These are phyloP conservation scores for Colletes latitarsis DNA, from an alignment of 1,140 invertebrate species.

Conservation along the genomic window DNA sequence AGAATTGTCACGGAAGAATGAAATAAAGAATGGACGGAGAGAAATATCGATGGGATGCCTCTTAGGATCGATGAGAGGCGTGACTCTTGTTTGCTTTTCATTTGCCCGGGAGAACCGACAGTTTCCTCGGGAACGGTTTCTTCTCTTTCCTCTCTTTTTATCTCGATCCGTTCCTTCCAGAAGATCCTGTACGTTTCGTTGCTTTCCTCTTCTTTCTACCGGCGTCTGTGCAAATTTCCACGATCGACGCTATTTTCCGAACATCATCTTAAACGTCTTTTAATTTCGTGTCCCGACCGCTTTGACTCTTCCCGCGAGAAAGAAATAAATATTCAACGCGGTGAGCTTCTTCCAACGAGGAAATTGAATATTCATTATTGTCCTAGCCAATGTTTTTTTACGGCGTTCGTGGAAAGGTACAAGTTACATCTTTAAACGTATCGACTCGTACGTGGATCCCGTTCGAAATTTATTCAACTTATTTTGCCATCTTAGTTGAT, in stretches of 20 bases:
- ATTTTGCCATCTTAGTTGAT: no score
- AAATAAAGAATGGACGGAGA: constrained; percentile 22
- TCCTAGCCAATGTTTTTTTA: not conserved
- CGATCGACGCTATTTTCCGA: not conserved
- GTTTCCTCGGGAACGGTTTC: constrained; percentile 33
- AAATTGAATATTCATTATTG: constrained; percentile 1
- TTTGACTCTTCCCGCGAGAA: no score
- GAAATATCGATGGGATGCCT: constrained; percentile 53
- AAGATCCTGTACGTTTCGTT: not conserved
- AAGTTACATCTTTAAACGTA: no score
- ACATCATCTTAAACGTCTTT: not conserved
- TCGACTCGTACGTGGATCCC: no score
- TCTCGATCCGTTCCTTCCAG: no score
- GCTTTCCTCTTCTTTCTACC: not conserved
- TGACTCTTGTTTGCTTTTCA: constrained; percentile 62
- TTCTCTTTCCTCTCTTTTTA: not conserved
- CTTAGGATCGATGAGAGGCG: constrained; percentile 38
- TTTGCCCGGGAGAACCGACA: constrained; percentile 38
- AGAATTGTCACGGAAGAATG: constrained; percentile 55
- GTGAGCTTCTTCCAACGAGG: not conserved
- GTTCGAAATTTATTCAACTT: no score
- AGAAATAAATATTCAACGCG: not conserved
- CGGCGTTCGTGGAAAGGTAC: no score
- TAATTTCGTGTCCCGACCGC: no score
- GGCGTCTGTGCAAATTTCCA: not conserved